Percentiles rank a stretch among this genome's conserved stretches.
These are phyloP conservation scores for Villa cingulata DNA, from an alignment of 2,888 invertebrate species.

Conservation along the genomic window DNA sequence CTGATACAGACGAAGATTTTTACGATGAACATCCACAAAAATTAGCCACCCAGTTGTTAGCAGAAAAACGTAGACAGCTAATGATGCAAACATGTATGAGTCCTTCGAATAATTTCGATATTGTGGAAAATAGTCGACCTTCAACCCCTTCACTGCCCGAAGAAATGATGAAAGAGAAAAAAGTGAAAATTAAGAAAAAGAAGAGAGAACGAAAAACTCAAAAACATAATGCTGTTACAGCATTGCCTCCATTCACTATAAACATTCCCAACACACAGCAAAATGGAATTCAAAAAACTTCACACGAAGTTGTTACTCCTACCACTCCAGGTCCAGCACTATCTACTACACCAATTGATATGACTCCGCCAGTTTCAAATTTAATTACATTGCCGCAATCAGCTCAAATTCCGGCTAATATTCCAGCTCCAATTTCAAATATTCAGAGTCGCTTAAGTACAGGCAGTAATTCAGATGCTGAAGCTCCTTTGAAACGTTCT, in stretches of 20 bases:
- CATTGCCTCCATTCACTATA: slow-evolving; percentile 38
- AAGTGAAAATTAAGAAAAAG: slow-evolving; percentile 50
- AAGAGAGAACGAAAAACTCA: slow-evolving; percentile 48
- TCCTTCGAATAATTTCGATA: slow-evolving; percentile 45
- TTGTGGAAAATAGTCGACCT: slow-evolving; percentile 50
- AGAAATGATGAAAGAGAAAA: slow-evolving; percentile 34
- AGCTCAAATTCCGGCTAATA: not conserved
- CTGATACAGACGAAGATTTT: slow-evolving; percentile 78
- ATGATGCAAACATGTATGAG: slow-evolving; percentile 48
- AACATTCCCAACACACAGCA: slow-evolving; percentile 42
- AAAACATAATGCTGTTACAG: slow-evolving; percentile 14
- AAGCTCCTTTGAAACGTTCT: slow-evolving; percentile 51
- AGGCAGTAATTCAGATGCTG: slow-evolving; percentile 41
- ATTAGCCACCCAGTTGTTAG: slow-evolving; percentile 55
- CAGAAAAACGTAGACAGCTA: slow-evolving; percentile 60
- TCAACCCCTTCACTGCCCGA: slow-evolving; percentile 45
- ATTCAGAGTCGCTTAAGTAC: slow-evolving; percentile 21
- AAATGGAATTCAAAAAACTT: not conserved
- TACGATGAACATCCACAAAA: slow-evolving; percentile 72
- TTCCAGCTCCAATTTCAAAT: slow-evolving; percentile 13
- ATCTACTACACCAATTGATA: slow-evolving; percentile 19
- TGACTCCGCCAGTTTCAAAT: slow-evolving; percentile 4
- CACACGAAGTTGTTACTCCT: not conserved
- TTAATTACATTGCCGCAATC: not conserved
- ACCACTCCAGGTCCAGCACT: slow-evolving; percentile 8